Conservation (phyloP, 2,888 invertebrate species). For the Meiosimyza platycephala region DNA sequence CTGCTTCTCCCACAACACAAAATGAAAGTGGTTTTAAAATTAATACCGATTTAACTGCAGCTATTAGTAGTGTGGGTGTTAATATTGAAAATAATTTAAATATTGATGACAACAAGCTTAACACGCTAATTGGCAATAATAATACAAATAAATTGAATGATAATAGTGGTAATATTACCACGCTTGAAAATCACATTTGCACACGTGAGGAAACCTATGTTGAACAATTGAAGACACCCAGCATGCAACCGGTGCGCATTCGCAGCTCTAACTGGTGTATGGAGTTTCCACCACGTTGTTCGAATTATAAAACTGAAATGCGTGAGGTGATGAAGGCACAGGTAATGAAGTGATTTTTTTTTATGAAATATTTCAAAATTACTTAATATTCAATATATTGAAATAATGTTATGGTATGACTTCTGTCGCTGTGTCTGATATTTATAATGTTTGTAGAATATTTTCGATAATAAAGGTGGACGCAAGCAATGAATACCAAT, state of each 20-base stretch:
- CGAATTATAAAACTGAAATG: conserved; percentile 77
- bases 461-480: too few species aligned
- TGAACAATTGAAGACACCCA: conserved; percentile 62
- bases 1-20: not conserved
- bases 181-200: conserved; percentile 54
- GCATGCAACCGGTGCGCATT: conserved; percentile 74
- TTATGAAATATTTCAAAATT: too few species aligned
- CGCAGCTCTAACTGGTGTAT: conserved; percentile 83
- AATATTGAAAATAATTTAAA: conserved; percentile 18
- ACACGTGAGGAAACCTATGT: conserved; percentile 70
- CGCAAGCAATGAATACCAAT: too few species aligned
- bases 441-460: too few species aligned
- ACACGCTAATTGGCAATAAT: conserved; percentile 40
- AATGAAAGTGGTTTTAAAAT: conserved; percentile 23
- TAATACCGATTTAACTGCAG: conserved; percentile 48
- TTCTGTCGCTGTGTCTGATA: too few species aligned
- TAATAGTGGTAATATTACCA: conserved; percentile 39
- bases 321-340: conserved; percentile 77
- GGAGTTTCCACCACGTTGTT: conserved; percentile 83
- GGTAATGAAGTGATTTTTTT: conserved; percentile 66
- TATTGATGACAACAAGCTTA: conserved; percentile 2
- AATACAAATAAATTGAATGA: conserved; percentile 48
- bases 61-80: conserved; percentile 22
- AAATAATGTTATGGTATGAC: too few species aligned
- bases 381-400: too few species aligned